Conservation (phyloP, 2,888 invertebrate species). For the Eurytoma adleriae region DNA sequence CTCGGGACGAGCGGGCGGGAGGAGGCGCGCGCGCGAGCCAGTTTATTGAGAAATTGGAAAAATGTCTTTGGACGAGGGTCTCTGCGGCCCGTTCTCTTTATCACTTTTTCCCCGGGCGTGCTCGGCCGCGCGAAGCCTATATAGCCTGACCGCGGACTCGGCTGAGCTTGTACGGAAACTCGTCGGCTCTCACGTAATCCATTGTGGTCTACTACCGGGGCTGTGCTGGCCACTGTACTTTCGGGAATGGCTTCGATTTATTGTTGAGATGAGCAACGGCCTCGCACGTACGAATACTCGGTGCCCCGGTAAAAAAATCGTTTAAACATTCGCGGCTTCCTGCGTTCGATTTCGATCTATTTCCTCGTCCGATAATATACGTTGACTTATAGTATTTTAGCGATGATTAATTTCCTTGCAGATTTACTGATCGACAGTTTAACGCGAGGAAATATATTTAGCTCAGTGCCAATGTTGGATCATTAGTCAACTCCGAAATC, state of each 20-base stretch:
- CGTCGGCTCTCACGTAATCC: constrained; percentile 38
- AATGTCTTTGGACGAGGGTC: constrained; percentile 7
- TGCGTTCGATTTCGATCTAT: no score
- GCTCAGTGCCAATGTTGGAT: neutral
- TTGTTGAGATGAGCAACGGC: constrained; percentile 35
- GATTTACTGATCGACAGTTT: no score
- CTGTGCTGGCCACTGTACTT: constrained; percentile 16
- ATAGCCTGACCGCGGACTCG: neutral
- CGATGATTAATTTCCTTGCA: no score
- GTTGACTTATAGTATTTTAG: no score
- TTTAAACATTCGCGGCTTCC: neutral
- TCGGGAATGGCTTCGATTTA: constrained; percentile 52
- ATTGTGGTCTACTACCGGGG: constrained; percentile 29
- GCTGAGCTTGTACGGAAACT: neutral
- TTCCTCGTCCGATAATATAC: neutral
- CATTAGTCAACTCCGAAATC: neutral
- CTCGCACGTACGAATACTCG: neutral
- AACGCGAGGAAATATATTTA: neutral
- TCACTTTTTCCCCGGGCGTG: constrained; percentile 19
- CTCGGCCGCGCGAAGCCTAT: neutral
- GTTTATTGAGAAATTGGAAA: constrained; percentile 39
- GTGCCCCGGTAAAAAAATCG: constrained; percentile 3
- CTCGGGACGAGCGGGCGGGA: neutral
- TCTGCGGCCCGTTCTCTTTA: constrained; percentile 15
- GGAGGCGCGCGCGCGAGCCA: no score